These are phyloP conservation scores for Anthophora plumipes DNA, from an alignment of 2,888 invertebrate species.

Conservation along the genomic window DNA sequence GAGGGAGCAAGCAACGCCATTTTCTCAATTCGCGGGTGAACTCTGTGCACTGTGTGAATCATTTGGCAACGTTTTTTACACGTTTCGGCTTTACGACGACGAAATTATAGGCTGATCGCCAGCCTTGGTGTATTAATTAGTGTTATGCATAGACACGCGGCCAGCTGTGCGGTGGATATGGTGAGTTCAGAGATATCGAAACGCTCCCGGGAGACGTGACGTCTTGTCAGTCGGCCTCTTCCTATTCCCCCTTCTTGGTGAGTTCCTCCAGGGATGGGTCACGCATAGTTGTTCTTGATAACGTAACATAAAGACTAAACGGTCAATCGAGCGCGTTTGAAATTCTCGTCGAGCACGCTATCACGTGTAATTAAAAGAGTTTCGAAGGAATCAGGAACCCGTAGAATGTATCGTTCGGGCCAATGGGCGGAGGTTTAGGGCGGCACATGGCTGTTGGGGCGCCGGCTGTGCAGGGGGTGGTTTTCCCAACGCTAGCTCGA, in stretches of 20 bases:
- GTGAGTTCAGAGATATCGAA: slow-evolving; percentile 73
- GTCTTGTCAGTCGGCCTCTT: slow-evolving; percentile 67
- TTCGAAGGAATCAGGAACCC: slow-evolving; percentile 27
- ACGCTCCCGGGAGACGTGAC: slow-evolving; percentile 67
- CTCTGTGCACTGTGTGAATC: slow-evolving; percentile 54
- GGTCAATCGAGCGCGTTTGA: slow-evolving; percentile 2
- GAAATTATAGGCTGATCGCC: slow-evolving; percentile 29
- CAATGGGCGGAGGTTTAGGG: slow-evolving; percentile 77
- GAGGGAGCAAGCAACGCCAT: slow-evolving; percentile 73
- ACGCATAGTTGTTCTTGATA: slow-evolving; percentile 47
- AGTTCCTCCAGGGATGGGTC: slow-evolving; percentile 60
- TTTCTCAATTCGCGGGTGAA: slow-evolving; percentile 72
- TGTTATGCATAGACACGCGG: slow-evolving; percentile 78
- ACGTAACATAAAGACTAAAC: slow-evolving; percentile 44
- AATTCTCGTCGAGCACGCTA: slow-evolving; percentile 5
- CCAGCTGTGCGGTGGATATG: slow-evolving; percentile 74
- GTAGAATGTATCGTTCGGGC: slow-evolving; percentile 49
- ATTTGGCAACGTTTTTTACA: slow-evolving; percentile 29
- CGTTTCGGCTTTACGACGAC: slow-evolving; percentile 42
- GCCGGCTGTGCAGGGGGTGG: slow-evolving; percentile 80
- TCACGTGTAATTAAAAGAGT: slow-evolving; percentile 33
- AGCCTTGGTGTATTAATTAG: slow-evolving; percentile 43
- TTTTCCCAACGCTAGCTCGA: slow-evolving; percentile 64
- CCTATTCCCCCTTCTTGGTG: slow-evolving; percentile 46
- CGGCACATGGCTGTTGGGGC: slow-evolving; percentile 79